A percentile compares a stretch with the other conserved stretches of the same genome.
Conservation (phyloP, 2,113 vertebrate species). For the Nothocercus julius region DNA sequence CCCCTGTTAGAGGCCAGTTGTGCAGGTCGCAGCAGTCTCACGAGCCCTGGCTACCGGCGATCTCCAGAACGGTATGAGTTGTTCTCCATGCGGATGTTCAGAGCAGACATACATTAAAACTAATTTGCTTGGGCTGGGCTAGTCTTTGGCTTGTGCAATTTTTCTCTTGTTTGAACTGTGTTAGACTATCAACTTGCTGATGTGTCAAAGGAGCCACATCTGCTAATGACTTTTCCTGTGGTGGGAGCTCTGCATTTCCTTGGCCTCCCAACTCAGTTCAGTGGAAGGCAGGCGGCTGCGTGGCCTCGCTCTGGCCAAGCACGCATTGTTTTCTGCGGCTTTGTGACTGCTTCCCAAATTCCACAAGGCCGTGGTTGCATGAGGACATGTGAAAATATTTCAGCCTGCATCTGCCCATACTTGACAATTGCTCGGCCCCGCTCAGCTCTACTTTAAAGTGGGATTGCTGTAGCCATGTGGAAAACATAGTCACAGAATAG, state of each 20-base stretch:
- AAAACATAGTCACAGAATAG: not conserved
- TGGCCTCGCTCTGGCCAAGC: not conserved
- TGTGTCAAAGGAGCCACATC: not conserved
- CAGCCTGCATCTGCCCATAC: not conserved
- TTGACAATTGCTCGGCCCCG: not conserved
- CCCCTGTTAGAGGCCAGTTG: not conserved
- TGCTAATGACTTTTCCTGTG: not conserved
- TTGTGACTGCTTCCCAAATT: not conserved
- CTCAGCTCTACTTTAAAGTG: not conserved
- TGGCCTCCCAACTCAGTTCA: not conserved
- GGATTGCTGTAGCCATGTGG: not conserved
- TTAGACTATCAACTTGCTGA: not conserved
- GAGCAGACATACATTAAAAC: not conserved
- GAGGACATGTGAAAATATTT: conserved; percentile 11
- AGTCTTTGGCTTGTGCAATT: not conserved
- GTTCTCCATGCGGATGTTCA: not conserved
- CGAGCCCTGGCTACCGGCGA: not conserved
- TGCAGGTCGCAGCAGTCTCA: conserved; percentile 20
- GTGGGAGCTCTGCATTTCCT: not conserved
- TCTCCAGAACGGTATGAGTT: not conserved
- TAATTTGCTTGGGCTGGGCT: not conserved
- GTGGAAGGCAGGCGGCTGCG: not conserved
- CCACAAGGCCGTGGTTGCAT: not conserved
- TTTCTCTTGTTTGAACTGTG: not conserved
- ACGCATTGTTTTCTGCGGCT: conserved; percentile 5